These are phyloP conservation scores for Gerris buenoi DNA, from an alignment of 1,140 invertebrate genomes.

Conservation along the genomic window DNA sequence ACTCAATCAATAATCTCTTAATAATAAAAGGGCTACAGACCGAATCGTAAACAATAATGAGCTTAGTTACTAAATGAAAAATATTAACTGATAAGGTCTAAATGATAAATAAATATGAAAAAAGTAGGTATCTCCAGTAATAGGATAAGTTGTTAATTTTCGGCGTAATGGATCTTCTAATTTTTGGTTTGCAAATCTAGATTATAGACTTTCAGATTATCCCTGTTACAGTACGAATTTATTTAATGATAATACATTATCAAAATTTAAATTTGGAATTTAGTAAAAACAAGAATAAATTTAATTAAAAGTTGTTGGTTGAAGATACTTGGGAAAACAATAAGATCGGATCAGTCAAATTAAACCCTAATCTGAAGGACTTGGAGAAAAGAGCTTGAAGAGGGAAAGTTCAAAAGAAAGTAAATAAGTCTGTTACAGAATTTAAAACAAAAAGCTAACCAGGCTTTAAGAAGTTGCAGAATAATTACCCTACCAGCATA, in stretches of 20 bases:
- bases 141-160: too few species aligned
- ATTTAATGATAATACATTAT: too few species aligned
- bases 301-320: too few species aligned
- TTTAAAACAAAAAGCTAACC: not conserved
- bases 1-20: not conserved
- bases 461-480: not conserved
- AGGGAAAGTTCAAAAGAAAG: not conserved
- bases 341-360: not conserved
- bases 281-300: too few species aligned
- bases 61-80: not conserved
- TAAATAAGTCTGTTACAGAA: not conserved
- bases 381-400: not conserved
- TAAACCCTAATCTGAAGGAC: not conserved
- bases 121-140: too few species aligned
- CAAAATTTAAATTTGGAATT: too few species aligned
- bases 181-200: too few species aligned
- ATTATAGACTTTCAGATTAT: too few species aligned
- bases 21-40: not conserved
- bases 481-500: conserved; percentile 1
- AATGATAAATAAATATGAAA: too few species aligned
- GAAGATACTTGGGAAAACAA: too few species aligned
- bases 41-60: not conserved
- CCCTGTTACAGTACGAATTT: too few species aligned
- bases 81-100: not conserved
- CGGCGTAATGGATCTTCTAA: too few species aligned